Evolutionary conservation across 2,888 invertebrate genomes (phyloP), one percentile per base, ranked within the genome.

Genomic region (Cantharis nigra): DNA sequence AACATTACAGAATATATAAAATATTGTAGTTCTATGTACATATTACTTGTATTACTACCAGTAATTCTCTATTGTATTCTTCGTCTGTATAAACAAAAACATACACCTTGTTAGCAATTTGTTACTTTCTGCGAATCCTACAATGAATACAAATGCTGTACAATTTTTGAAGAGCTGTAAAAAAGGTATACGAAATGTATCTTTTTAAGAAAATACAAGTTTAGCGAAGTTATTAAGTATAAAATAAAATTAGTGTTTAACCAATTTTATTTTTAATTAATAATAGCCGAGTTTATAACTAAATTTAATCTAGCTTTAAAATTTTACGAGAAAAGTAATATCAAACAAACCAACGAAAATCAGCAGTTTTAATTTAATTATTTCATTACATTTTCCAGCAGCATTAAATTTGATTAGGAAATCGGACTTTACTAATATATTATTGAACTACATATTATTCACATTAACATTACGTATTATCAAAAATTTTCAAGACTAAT

Each of bases 121-220:
- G 71, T 63, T 71, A 71, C 71, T 30, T 64, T 64, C 71, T 62
- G 71, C 18, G 71, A 63, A 71, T 64, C 64, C 71, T 16, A 30
- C 64, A 71, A 71, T 71, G 71, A 71, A 71, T 71, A 71, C 71
- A 71, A 71, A 71, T 71, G 71, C n/a, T 23, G 28, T n/a, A n/a
- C 49, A 49, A n/a, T n/a, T 49, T n/a, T 49, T 49, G n/a, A 49
- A 49, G 49, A 9, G 7, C 49, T 49, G 49, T 33, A 33, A 49
- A 49, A 49, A 49, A n/a, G n/a, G n/a, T n/a, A 7, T 49, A 49
- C 11, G 13, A 33, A 33, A 33, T 33, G 13, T 33, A 33, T 33
- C 33, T 11, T 33, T 33, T 33, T 33, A 30, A 30, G 49, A 49
- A 49, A 49, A 5, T n/a, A n/a, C n/a, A 49, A 49, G 49, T 49